Evolutionary conservation across 2,797 vertebrate genomes (phyloP).

Genomic region (Cetoscarus ocellatus): DNA sequence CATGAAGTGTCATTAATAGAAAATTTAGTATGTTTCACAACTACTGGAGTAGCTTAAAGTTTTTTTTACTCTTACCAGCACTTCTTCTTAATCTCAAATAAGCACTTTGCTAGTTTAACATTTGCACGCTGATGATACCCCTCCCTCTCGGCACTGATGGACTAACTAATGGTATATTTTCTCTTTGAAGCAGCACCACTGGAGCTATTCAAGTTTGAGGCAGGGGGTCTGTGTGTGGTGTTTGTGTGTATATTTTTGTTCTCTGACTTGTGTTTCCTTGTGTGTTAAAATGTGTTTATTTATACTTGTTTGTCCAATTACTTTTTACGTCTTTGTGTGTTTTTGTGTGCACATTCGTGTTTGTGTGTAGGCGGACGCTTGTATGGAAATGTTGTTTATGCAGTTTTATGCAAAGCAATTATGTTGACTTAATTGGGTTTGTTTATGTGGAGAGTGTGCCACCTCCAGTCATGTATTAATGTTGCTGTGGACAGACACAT

Average conservation of each 20-base stretch:
- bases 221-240: conserved; percentile 39
- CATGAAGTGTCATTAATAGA: not conserved
- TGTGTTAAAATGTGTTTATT: conserved; percentile 67
- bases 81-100: not conserved
- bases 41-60: too few relatives aligned
- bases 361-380: conserved; percentile 58
- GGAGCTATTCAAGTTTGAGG: conserved; percentile 68
- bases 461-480: conserved; percentile 79
- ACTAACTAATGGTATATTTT: conserved; percentile 74
- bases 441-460: conserved; percentile 81
- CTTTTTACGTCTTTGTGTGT: conserved; percentile 42
- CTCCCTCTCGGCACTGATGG: conserved; percentile 60
- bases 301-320: conserved; percentile 71
- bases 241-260: conserved; percentile 43
- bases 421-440: conserved; percentile 84
- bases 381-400: conserved; percentile 83
- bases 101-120: conserved; percentile 9
- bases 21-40: not conserved
- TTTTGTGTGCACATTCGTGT: conserved; percentile 20
- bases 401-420: conserved; percentile 84
- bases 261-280: conserved; percentile 40
- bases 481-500: conserved; percentile 55
- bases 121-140: conserved; percentile 47
- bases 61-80: not conserved
- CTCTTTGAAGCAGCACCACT: conserved; percentile 67